Conservation (phyloP, 2,888 invertebrate genomes). For the Hyles lineata region DNA sequence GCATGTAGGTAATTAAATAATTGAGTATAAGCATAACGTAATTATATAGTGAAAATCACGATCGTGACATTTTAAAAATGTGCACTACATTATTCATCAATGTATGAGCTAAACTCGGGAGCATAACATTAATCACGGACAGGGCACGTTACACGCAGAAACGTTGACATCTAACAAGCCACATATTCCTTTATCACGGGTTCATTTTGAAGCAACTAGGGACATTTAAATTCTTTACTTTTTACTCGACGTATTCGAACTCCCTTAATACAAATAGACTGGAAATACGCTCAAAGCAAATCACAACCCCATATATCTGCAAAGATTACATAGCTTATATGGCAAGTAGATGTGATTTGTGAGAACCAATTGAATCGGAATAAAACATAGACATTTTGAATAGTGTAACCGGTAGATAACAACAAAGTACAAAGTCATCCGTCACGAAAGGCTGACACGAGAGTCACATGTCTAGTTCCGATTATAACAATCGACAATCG, state of each 20-base stretch:
- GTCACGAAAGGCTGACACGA: conserved; percentile 23
- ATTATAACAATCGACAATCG: conserved; percentile 24
- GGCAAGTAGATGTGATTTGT: background rate
- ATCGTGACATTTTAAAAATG: conserved; percentile 5
- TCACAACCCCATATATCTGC: background rate
- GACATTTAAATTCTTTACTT: background rate
- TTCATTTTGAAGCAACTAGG: background rate
- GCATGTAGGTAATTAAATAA: no score
- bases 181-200: background rate
- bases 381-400: conserved; percentile 8
- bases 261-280: background rate
- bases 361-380: background rate
- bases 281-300: background rate
- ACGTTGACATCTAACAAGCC: conserved; percentile 16
- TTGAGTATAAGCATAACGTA: background rate
- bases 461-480: conserved; percentile 17
- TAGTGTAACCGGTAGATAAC: conserved; percentile 13
- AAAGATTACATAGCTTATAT: background rate
- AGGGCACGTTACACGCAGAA: background rate
- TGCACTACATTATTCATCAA: background rate
- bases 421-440: background rate
- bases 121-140: background rate
- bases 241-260: background rate
- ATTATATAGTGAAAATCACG: background rate
- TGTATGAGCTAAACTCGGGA: background rate